A percentile compares a stretch with the other conserved stretches of the same genome.
phyloP scores from a whole-genome alignment of 2,797 vertebrate genomes.

The Rhabdophis nuchalis region DNA sequence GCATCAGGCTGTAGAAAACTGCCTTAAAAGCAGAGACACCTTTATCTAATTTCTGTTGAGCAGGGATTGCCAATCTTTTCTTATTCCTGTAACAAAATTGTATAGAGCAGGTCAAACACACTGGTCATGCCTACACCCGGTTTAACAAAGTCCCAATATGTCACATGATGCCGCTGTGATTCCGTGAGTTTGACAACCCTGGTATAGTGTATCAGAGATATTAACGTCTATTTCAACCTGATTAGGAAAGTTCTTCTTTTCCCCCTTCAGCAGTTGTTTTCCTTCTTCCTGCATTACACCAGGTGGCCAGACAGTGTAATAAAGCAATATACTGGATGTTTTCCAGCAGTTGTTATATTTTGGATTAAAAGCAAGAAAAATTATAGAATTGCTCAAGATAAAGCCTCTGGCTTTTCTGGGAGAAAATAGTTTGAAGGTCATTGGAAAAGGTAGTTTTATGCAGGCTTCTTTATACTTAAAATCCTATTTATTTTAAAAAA shows the following conservation, averaged over 20 bases:
- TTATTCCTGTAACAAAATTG: not conserved
- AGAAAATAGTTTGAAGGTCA: not conserved
- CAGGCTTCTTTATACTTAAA: not conserved
- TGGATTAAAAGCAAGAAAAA: conserved; percentile 15
- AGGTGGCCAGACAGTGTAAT: not conserved
- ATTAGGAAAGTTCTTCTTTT: not conserved
- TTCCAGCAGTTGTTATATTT: conserved; percentile 12
- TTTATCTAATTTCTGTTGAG: not conserved
- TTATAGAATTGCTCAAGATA: not conserved
- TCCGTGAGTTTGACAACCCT: too few species aligned
- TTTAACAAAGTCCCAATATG: too few species aligned
- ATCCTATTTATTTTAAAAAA: conserved; percentile 14
- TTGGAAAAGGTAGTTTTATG: not conserved
- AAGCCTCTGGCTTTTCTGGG: not conserved
- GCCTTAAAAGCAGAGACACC: not conserved
- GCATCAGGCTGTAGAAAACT: not conserved
- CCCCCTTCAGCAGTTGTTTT: not conserved
- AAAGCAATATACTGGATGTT: not conserved
- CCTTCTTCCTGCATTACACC: not conserved
- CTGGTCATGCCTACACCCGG: too few species aligned
- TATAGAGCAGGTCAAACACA: not conserved
- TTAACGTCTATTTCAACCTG: not conserved
- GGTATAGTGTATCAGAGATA: not conserved
- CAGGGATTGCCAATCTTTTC: not conserved
- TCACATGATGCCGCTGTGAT: too few species aligned